Percentiles rank a stretch among this genome's conserved stretches.
phyloP scores from a whole-genome alignment of 2,888 invertebrate species.

The Osedax frankpressi region DNA sequence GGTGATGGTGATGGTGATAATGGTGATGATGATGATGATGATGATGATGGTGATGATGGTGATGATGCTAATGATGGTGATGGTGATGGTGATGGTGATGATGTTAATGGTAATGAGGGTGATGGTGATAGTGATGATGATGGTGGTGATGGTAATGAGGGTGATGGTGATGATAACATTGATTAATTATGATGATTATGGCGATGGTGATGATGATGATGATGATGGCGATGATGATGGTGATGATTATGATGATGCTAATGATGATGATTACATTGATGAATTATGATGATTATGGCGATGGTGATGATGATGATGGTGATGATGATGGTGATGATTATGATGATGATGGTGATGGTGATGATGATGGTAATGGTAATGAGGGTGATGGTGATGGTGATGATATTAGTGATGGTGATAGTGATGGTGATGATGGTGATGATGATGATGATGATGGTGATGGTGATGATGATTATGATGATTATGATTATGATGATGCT shows the following conservation, averaged over 20 bases:
- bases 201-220: neutral
- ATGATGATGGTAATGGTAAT: neutral
- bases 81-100: neutral
- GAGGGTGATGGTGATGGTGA: neutral
- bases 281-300: neutral
- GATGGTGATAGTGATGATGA: neutral
- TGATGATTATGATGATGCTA: neutral
- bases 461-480: neutral
- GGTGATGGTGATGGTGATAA: neutral
- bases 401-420: neutral
- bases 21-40: neutral
- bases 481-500: neutral
- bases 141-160: neutral
- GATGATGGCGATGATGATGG: neutral
- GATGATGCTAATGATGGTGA: neutral
- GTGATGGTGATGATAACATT: neutral
- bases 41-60: neutral
- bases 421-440: neutral
- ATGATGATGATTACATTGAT: neutral
- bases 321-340: neutral
- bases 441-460: neutral
- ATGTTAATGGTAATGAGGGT: neutral
- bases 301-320: neutral
- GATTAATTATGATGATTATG: neutral
- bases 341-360: neutral